A percentile compares a stretch with the other conserved stretches of the same genome.
Conservation (phyloP, 1,140 invertebrate species). For the Capitella teleta region DNA sequence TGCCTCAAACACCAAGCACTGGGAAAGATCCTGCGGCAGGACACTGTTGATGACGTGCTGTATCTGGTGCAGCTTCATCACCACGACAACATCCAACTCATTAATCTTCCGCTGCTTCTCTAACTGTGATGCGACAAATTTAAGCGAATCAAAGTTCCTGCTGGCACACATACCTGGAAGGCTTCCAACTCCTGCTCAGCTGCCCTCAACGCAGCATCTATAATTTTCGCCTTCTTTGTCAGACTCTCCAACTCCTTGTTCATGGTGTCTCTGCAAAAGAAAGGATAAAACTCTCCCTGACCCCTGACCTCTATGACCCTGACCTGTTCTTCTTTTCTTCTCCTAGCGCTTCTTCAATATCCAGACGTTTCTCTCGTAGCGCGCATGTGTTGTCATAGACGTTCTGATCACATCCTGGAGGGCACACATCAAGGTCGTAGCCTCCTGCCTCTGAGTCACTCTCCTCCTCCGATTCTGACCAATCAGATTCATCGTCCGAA, state of each 20-base stretch:
- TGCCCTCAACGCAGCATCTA: slow-evolving; percentile 30
- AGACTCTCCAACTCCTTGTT: slow-evolving; percentile 39
- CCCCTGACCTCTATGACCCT: too few relatives aligned
- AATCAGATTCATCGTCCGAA: slow-evolving; percentile 35
- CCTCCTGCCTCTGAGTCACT: slow-evolving; percentile 30
- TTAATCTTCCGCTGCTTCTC: slow-evolving; percentile 60
- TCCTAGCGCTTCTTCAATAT: slow-evolving; percentile 18
- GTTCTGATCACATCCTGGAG: slow-evolving; percentile 55
- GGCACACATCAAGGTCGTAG: slow-evolving; percentile 63
- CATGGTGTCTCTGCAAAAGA: slow-evolving; percentile 29
- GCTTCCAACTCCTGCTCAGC: slow-evolving; percentile 40
- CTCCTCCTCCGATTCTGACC: slow-evolving; percentile 39
- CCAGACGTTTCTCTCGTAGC: slow-evolving; percentile 30
- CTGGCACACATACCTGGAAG: slow-evolving; percentile 35
- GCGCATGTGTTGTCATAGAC: slow-evolving; percentile 36
- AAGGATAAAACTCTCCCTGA: too few relatives aligned
- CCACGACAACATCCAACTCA: slow-evolving; percentile 52
- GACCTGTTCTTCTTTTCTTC: slow-evolving; percentile 42
- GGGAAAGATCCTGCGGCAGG: slow-evolving; percentile 45
- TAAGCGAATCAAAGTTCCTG: not conserved
- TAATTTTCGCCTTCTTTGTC: slow-evolving; percentile 37
- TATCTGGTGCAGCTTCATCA: slow-evolving; percentile 55
- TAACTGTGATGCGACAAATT: slow-evolving; percentile 37
- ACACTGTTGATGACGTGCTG: slow-evolving; percentile 48
- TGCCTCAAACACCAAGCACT: slow-evolving; percentile 55